Conservation (phyloP, 1,140 invertebrate species). For the Mesaphorura yosii region DNA sequence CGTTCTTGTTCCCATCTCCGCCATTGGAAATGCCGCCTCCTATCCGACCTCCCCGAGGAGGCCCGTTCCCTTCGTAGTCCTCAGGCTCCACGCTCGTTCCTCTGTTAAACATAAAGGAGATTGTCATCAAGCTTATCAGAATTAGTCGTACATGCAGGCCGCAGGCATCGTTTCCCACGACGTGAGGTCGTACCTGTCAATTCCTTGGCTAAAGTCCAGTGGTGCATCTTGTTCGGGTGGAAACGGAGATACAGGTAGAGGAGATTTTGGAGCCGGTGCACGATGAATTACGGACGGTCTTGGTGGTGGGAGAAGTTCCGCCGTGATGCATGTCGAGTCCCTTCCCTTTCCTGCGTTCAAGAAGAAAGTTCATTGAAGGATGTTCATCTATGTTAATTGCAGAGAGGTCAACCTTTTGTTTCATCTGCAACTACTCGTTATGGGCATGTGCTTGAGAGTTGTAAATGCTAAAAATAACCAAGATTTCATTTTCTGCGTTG, state of each 20-base stretch:
- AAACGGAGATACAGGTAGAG: slow-evolving; percentile 25
- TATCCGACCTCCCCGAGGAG: slow-evolving; percentile 29
- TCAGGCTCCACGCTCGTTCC: slow-evolving; percentile 17
- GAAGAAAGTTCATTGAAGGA: too few relatives aligned
- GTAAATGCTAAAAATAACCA: too few relatives aligned
- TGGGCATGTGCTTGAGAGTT: too few relatives aligned
- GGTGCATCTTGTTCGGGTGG: slow-evolving; percentile 32
- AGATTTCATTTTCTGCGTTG: too few relatives aligned
- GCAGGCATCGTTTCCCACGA: too few relatives aligned
- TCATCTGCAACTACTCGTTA: too few relatives aligned
- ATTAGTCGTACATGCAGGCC: background rate
- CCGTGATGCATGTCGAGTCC: slow-evolving; percentile 13
- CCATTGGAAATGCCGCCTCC: slow-evolving; percentile 23
- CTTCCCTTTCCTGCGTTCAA: too few relatives aligned
- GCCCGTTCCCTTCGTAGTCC: slow-evolving; percentile 31
- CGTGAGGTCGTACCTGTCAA: slow-evolving; percentile 18
- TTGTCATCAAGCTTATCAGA: background rate
- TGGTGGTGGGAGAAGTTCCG: slow-evolving; percentile 21
- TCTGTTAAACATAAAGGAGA: slow-evolving; percentile 1
- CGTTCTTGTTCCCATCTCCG: slow-evolving; percentile 21
- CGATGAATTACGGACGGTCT: slow-evolving; percentile 30
- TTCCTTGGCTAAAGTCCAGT: slow-evolving; percentile 31
- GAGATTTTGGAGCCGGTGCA: slow-evolving; percentile 30
- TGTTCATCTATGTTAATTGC: too few relatives aligned
- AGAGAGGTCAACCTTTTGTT: too few relatives aligned